Evolutionary conservation across 92 coral and sea anemone species (phyloP), one percentile per base, ranked within the genome.

Genomic region (Palythoa caribaeorum): DNA sequence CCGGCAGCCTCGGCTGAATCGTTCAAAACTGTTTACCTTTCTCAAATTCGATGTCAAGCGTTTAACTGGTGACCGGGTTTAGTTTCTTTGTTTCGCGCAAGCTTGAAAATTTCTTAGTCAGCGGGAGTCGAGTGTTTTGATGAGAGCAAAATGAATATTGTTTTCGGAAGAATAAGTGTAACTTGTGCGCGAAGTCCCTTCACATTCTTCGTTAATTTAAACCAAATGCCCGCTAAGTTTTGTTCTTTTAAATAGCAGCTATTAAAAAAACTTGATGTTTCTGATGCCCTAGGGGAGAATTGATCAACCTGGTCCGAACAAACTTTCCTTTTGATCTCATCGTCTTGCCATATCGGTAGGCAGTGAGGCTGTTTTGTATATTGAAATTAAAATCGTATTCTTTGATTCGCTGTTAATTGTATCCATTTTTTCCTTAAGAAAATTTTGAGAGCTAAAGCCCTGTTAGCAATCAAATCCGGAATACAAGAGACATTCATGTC

Each of bases 1-100:
- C n/a, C 57, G 10, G 21, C 57, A 81, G 76, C 62, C 51, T 21
- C 48, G 48, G 12, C 57, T 47, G 75, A 63, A 60, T 81, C 76
- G 86, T 66, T 81, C 66, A 47, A 81, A 35, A 59, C 63, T 68
- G 86, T 81, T 81, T 81, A 81, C 75, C 17, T 69, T 65, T 51
- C 47, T 47, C 21, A 36, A 66, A 81, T 81, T 65, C 21, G 66
- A 68, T 68, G 75, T 65, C 76, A 66, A 81, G 66, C 86, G 75
- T 38, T 65, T 38, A 48, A 70, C 85, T 40, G 74, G 85, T 80
- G 80, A 60, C 53, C 16, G 57, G 36, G 44, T 66, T 40, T 9
- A 15, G 1, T 21, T 13, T 15, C 21, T 71, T 81, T 81, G 66
- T 38, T 65, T 81, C 20, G n/a, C 36, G 20, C 60, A 9, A 48